phyloP scores from a whole-genome alignment of 2,113 vertebrate species.

The Tupaia chinensis region DNA sequence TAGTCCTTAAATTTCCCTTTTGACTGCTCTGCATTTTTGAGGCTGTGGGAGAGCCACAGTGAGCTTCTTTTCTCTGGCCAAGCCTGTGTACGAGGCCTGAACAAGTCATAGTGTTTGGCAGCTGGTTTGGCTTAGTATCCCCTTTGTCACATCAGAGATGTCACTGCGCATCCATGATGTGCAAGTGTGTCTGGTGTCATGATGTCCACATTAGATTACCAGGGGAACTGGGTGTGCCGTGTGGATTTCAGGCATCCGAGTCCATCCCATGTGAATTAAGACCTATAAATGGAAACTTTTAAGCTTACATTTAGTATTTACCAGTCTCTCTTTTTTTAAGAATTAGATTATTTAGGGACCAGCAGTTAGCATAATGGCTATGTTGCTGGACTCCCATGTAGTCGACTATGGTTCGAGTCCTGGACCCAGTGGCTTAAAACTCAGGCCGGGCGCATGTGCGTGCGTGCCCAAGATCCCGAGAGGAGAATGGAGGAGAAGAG shows the following conservation, averaged over 20 bases:
- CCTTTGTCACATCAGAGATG: neutral
- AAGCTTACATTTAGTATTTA: neutral
- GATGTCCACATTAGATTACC: neutral
- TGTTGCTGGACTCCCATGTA: too few relatives aligned
- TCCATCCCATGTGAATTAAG: neutral
- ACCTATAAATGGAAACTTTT: neutral
- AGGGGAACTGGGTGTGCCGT: neutral
- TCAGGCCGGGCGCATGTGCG: too few relatives aligned
- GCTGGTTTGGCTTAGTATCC: neutral
- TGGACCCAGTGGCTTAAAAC: too few relatives aligned
- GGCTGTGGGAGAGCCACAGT: fast-evolving
- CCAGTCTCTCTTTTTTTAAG: too few relatives aligned
- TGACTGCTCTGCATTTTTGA: fast-evolving
- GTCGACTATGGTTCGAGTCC: too few relatives aligned
- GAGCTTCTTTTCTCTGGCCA: neutral
- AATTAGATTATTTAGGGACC: too few relatives aligned
- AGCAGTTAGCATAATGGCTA: too few relatives aligned
- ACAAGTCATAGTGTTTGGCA: neutral
- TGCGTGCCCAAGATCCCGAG: too few relatives aligned
- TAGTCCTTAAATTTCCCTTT: neutral
- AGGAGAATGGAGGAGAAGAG: too few relatives aligned
- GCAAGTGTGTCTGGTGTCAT: too few relatives aligned
- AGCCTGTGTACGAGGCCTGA: neutral
- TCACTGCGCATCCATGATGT: fast-evolving
- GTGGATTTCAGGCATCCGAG: neutral